Conservation (phyloP, 2,113 vertebrate genomes). For the Marcusenius ussheri region DNA sequence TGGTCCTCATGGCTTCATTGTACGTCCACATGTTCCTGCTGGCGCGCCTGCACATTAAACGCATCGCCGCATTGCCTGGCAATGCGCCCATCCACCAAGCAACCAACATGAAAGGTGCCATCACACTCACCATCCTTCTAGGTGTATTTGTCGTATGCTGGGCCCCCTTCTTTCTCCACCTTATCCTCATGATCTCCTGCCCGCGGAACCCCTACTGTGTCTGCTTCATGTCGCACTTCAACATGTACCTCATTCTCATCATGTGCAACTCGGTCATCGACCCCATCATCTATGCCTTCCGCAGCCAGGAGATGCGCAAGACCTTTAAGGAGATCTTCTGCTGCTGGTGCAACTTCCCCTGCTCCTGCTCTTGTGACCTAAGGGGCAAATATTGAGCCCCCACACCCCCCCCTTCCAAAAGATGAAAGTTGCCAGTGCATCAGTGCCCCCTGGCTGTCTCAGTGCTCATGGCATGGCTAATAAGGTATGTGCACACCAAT, state of each 20-base stretch:
- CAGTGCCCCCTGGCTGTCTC: not conserved
- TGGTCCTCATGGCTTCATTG: conserved; percentile 87
- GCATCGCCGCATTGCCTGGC: conserved; percentile 79
- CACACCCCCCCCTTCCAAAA: not conserved
- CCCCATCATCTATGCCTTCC: conserved; percentile 89
- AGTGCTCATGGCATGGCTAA: not conserved
- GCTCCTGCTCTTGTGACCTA: conserved; percentile 66
- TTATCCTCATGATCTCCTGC: conserved; percentile 87
- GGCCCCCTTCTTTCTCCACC: conserved; percentile 88
- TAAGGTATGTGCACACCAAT: conserved; percentile 29
- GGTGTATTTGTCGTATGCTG: conserved; percentile 94
- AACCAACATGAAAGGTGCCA: conserved; percentile 88
- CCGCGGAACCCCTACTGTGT: conserved; percentile 88
- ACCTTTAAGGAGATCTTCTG: conserved; percentile 93
- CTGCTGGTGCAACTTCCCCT: conserved; percentile 64
- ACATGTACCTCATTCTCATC: conserved; percentile 91
- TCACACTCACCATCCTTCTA: conserved; percentile 86
- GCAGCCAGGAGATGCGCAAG: conserved; percentile 88
- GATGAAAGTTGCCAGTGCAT: not conserved
- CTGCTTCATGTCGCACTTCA: conserved; percentile 96
- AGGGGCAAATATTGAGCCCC: conserved; percentile 49
- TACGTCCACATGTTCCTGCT: conserved; percentile 95
- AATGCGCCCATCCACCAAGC: conserved; percentile 71
- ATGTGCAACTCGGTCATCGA: conserved; percentile 95
- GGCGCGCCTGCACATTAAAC: conserved; percentile 83